These are phyloP conservation scores for Anguilla japonica DNA, from an alignment of 2,113 vertebrate species.

Conservation along the genomic window DNA sequence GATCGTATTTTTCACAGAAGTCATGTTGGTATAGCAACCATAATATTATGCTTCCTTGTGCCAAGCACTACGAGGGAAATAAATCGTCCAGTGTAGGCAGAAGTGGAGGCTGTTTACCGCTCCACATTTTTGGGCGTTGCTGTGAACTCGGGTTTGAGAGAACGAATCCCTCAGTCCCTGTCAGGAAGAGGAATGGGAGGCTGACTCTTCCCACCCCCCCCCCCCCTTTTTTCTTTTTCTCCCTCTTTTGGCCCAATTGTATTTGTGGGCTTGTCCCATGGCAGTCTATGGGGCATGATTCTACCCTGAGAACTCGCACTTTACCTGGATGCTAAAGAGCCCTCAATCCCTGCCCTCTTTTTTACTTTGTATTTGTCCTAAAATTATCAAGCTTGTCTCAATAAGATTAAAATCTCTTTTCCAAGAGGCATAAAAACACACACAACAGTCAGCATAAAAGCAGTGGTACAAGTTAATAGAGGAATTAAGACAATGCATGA, in stretches of 20 bases:
- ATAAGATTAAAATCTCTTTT: not conserved
- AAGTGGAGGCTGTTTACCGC: not conserved
- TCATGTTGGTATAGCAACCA: slow-evolving; percentile 29
- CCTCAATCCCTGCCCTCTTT: too few relatives aligned
- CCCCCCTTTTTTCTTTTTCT: not conserved
- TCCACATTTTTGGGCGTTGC: not conserved
- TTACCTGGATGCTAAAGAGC: too few relatives aligned
- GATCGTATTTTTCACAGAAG: not conserved
- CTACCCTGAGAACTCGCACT: too few relatives aligned
- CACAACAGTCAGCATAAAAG: too few relatives aligned
- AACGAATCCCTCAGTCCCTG: not conserved
- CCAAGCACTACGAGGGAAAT: slow-evolving; percentile 21
- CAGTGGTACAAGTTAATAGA: too few relatives aligned
- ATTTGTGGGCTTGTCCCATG: not conserved
- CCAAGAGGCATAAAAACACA: not conserved
- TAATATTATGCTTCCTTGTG: slow-evolving; percentile 30
- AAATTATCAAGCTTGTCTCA: not conserved
- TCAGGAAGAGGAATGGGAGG: not conserved
- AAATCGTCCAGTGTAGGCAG: not conserved
- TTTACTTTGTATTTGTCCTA: too few relatives aligned
- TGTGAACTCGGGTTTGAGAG: not conserved
- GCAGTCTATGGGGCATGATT: not conserved
- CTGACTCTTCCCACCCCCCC: not conserved
- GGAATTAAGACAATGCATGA: not conserved
- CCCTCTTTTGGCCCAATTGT: not conserved